phyloP scores from a whole-genome alignment of 1,140 invertebrate species.

The Sipha flava region DNA sequence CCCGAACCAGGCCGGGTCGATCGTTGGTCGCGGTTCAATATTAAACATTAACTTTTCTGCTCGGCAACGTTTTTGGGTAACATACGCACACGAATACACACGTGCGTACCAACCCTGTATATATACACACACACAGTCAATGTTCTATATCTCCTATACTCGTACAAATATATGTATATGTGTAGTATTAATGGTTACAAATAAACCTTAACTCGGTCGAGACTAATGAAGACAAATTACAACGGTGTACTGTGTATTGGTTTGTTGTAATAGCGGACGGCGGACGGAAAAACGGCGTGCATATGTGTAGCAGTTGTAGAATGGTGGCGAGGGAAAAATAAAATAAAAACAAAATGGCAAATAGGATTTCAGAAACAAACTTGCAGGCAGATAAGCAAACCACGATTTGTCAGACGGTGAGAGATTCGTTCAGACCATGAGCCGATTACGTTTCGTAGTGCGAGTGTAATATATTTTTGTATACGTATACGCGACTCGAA shows the following conservation, averaged over 20 bases:
- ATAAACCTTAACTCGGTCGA: slow-evolving; percentile 19
- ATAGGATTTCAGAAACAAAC: background rate
- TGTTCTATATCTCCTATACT: background rate
- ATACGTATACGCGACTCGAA: too few relatives aligned
- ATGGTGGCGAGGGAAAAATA: too few relatives aligned
- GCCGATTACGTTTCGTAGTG: too few relatives aligned
- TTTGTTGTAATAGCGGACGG: background rate
- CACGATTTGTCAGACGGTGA: background rate
- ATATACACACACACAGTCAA: too few relatives aligned
- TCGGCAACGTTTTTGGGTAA: background rate
- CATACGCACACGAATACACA: background rate
- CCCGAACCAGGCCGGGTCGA: background rate
- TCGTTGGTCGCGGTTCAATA: background rate
- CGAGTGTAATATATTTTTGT: too few relatives aligned
- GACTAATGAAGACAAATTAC: slow-evolving; percentile 28
- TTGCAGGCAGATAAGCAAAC: background rate
- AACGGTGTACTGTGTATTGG: background rate
- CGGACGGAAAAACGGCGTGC: background rate
- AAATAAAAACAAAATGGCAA: background rate
- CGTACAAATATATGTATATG: background rate
- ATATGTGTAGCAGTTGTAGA: too few relatives aligned
- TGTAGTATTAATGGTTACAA: slow-evolving; percentile 1
- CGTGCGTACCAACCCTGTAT: too few relatives aligned
- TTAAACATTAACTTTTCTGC: slow-evolving; percentile 22
- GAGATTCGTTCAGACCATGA: background rate